These are phyloP conservation scores for Bellardia pandia DNA, from an alignment of 2,888 invertebrate genomes.

Conservation along the genomic window DNA sequence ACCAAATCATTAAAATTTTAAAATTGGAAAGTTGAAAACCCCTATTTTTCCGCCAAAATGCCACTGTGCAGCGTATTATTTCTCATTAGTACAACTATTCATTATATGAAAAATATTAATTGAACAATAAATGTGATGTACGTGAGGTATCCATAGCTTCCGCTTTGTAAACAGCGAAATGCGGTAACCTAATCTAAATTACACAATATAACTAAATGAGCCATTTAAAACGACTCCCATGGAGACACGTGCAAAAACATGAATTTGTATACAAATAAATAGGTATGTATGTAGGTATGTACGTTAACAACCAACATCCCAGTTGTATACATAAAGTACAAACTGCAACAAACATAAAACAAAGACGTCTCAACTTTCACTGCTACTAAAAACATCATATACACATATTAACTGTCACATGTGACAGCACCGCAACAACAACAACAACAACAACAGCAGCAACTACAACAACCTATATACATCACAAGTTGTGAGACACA, in stretches of 20 bases:
- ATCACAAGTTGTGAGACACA: constrained; percentile 59
- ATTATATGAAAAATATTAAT: constrained; percentile 14
- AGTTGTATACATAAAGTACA: constrained; percentile 8
- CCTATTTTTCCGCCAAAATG: no score
- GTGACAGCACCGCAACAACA: constrained; percentile 64
- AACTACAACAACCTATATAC: constrained; percentile 39
- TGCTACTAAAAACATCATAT: constrained; percentile 58
- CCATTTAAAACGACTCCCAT: constrained; percentile 35
- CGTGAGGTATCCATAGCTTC: constrained; percentile 2
- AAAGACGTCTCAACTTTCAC: constrained; percentile 68
- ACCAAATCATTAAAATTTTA: no score
- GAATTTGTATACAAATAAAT: background rate
- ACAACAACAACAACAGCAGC: constrained; percentile 9
- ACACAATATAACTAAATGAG: constrained; percentile 49
- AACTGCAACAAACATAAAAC: constrained; percentile 37
- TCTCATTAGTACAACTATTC: constrained; percentile 42
- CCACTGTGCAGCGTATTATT: background rate
- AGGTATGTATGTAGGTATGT: background rate
- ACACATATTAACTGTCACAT: constrained; percentile 68
- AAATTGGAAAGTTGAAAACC: no score
- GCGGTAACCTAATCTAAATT: constrained; percentile 33
- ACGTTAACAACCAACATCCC: background rate
- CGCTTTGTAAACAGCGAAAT: background rate
- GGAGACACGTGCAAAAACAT: constrained; percentile 39
- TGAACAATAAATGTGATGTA: constrained; percentile 10